Base-by-base conservation (phyloP, 2,888 invertebrate genomes). In the Xestia rhomboidea region DNA sequence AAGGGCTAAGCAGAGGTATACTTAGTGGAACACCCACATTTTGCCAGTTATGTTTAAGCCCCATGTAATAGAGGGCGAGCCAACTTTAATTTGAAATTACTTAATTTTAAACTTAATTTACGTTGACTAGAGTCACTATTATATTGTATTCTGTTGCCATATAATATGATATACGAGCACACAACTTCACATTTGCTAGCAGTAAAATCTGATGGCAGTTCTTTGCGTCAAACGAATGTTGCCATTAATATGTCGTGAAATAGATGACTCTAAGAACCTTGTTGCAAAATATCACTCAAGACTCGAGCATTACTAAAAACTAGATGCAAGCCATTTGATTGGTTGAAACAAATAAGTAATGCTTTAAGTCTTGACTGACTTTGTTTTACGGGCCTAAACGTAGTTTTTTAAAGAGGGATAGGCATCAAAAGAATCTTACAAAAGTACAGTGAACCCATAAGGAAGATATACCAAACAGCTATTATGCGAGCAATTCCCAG, bases 381-480 rank as follows among this genome's bases (percentile, higher is more conserved):
- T 15, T 60, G 30, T 60, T 27, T 57, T 7, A 27, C 27, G 15
- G 15, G 6, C n/a, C 57, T 57, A 27, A 27, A 57, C 27, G 57
- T 27, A 7, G 18, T 18, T 27, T 27, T 2, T 27, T 11, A 21
- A 27, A 13, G 4, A 44, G 8, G 8, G 10, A 24, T 27, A 30
- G 7, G 5, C 30, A 67, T 66, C 0, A 7, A 71, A 1, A 34
- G 2, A 11, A 44, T 34, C 11, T 46, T 66, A 15, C 8, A 46
- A 38, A 68, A 38, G 21, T 68, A 24, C 54, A 27, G 13, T 41
- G 4, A 49, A 71, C 49, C 82, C n/a, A 60, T 57, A 79, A 69
- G 72, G 57, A 83, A 82, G 67, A 49, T 30, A 71, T 68, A 49
- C 8, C 38, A 0, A 60, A 24, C 15, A 44, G 60, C 24, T n/a